phyloP scores from a whole-genome alignment of 2,113 vertebrate genomes.

The Misgurnus anguillicaudatus region DNA sequence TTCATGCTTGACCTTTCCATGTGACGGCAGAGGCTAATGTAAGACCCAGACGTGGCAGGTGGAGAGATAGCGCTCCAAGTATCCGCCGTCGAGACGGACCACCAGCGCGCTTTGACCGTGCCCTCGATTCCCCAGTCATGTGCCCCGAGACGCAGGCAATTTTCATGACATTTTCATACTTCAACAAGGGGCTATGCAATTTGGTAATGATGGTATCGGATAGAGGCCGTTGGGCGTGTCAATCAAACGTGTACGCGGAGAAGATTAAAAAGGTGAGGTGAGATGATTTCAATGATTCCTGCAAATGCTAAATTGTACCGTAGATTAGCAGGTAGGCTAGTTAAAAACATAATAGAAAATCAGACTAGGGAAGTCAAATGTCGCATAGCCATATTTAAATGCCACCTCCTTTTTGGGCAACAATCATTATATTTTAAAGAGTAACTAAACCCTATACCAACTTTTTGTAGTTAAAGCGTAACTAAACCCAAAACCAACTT shows the following conservation, averaged over 20 bases:
- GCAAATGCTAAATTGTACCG: not conserved
- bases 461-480: no score
- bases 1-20: constrained; percentile 73
- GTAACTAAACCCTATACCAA: no score
- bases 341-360: constrained; percentile 50
- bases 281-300: not conserved
- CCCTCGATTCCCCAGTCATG: constrained; percentile 49
- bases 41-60: constrained; percentile 61
- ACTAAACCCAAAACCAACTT: no score
- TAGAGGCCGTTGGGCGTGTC: constrained; percentile 41
- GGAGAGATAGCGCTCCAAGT: constrained; percentile 61
- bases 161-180: constrained; percentile 63
- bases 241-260: constrained; percentile 23
- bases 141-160: constrained; percentile 44
- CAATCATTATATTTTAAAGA: no score
- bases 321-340: not conserved
- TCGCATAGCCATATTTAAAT: not conserved
- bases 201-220: constrained; percentile 64
- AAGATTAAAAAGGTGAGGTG: not conserved
- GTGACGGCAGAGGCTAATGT: constrained; percentile 60
- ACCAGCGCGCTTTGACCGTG: constrained; percentile 43
- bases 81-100: not conserved
- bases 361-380: constrained; percentile 64
- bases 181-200: constrained; percentile 62
- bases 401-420: no score